Conservation (phyloP, 2,113 vertebrate species). For the Trachemys scripta region DNA sequence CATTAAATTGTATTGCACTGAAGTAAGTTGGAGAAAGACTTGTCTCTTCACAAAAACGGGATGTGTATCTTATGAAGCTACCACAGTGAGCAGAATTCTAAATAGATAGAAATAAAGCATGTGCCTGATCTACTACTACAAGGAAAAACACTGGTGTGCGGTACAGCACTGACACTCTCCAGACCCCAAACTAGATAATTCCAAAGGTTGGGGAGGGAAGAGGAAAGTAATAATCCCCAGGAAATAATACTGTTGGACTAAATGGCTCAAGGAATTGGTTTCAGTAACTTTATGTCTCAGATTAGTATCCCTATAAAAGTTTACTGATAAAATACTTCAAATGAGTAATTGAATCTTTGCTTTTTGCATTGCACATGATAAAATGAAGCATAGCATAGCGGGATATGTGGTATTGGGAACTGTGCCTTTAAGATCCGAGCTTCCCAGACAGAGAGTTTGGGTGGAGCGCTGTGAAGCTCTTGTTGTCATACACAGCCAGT, state of each 20-base stretch:
- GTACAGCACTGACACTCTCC: background rate
- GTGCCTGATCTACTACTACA: background rate
- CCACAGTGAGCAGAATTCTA: background rate
- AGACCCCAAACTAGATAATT: background rate
- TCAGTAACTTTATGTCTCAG: background rate
- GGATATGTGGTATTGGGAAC: background rate
- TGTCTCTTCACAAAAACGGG: background rate
- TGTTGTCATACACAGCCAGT: no score
- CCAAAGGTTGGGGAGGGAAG: background rate
- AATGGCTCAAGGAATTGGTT: background rate
- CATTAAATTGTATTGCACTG: background rate
- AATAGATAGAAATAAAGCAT: background rate
- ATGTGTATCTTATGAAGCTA: background rate
- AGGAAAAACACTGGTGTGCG: background rate
- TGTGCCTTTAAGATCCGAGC: no score
- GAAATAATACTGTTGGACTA: background rate
- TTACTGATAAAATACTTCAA: background rate
- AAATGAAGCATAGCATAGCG: background rate
- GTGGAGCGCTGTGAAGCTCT: no score
- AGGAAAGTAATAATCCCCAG: background rate
- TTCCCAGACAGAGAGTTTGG: no score
- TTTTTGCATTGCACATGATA: background rate
- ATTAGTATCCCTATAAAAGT: background rate
- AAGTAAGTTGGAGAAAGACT: background rate
- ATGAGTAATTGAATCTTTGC: background rate